These are phyloP conservation scores for Podarcis raffonei DNA, from an alignment of 2,113 vertebrate genomes.

Conservation along the genomic window DNA sequence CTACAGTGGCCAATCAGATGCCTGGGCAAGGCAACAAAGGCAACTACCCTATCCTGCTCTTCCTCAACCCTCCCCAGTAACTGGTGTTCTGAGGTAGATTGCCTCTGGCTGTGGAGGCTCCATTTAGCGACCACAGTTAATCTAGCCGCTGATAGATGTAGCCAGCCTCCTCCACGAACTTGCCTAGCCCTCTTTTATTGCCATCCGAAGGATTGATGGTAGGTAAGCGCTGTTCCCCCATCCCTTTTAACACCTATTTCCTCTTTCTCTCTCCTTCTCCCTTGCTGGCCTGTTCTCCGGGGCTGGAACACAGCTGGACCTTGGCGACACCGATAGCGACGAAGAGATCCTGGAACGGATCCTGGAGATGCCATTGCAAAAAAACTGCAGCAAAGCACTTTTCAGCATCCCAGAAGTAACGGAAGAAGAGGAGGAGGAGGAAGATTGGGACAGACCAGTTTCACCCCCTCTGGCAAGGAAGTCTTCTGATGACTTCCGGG, in stretches of 20 bases:
- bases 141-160: not conserved
- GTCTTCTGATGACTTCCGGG: not conserved
- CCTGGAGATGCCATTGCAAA: conserved; percentile 86
- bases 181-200: not conserved
- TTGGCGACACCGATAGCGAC: conserved; percentile 89
- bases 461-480: not conserved
- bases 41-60: not conserved
- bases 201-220: conserved; percentile 46
- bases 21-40: not conserved
- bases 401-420: conserved; percentile 92
- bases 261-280: conserved; percentile 64
- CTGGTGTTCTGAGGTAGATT: not conserved
- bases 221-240: conserved; percentile 32
- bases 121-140: not conserved
- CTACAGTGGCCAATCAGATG: not conserved
- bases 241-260: conserved; percentile 60
- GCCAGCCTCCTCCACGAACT: not conserved
- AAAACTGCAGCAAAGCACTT: conserved; percentile 83
- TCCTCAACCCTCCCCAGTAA: not conserved
- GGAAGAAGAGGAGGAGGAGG: conserved; percentile 81
- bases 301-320: conserved; percentile 76
- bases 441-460: conserved; percentile 40
- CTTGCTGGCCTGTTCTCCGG: conserved; percentile 62
- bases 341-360: conserved; percentile 92
- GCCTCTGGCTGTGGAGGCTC: not conserved